phyloP scores from a whole-genome alignment of 2,113 vertebrate genomes.

The Glaucomys volans region DNA sequence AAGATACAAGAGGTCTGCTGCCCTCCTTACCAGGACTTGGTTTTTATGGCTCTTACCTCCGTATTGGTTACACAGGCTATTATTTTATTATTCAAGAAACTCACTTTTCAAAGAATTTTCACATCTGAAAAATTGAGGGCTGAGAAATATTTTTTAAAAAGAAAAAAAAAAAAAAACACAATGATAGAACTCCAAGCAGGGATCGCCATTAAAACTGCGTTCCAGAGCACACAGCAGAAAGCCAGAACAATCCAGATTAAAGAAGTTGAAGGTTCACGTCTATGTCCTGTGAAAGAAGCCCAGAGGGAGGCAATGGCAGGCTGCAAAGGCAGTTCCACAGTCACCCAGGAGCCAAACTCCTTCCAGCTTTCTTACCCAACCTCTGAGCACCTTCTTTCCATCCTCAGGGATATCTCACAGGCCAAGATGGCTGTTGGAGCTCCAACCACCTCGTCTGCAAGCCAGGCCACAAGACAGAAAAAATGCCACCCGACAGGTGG shows the following conservation, averaged over 20 bases:
- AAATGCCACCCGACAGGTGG: background rate
- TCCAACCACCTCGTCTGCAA: background rate
- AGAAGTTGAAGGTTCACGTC: background rate
- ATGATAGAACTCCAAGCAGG: background rate
- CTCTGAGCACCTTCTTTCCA: background rate
- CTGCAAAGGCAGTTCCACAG: background rate
- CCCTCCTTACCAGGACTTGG: background rate
- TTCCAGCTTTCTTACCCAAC: background rate
- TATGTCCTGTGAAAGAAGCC: background rate
- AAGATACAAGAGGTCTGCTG: background rate
- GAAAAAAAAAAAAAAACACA: background rate
- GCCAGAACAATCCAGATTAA: background rate
- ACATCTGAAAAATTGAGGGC: background rate
- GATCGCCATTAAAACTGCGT: background rate
- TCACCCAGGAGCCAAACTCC: background rate
- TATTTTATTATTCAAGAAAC: background rate
- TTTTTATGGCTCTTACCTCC: background rate
- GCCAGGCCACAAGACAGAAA: background rate
- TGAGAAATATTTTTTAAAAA: background rate
- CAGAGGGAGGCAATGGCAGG: background rate
- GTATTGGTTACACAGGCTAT: background rate
- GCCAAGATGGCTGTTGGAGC: background rate
- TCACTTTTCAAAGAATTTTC: slow-evolving; percentile 41
- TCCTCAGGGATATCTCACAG: background rate
- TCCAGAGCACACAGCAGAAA: background rate